Conservation (phyloP, 2,113 vertebrate species). For the Entomyzon cyanotis region DNA sequence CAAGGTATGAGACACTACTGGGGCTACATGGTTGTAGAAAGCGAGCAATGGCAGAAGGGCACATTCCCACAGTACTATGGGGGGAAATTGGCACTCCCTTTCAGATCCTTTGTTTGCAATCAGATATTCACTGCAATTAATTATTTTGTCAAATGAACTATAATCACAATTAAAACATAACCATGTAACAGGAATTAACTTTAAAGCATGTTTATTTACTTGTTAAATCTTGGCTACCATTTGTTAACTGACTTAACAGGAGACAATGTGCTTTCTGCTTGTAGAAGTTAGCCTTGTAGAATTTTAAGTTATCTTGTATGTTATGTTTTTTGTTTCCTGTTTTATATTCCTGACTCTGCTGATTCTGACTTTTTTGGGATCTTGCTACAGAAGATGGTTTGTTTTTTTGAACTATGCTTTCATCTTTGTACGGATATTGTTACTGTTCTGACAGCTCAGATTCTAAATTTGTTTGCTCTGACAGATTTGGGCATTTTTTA, state of each 20-base stretch:
- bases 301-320: slow-evolving; percentile 60
- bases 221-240: slow-evolving; percentile 67
- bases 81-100: slow-evolving; percentile 67
- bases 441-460: slow-evolving; percentile 62
- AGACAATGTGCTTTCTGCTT: slow-evolving; percentile 74
- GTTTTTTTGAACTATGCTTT: slow-evolving; percentile 58
- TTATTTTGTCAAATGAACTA: slow-evolving; percentile 81
- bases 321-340: slow-evolving; percentile 74
- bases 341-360: slow-evolving; percentile 69
- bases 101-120: slow-evolving; percentile 69
- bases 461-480: slow-evolving; percentile 39
- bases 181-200: slow-evolving; percentile 78
- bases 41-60: slow-evolving; percentile 13
- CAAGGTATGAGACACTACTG: slow-evolving; percentile 81
- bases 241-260: slow-evolving; percentile 62
- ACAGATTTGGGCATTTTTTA: slow-evolving; percentile 40
- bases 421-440: slow-evolving; percentile 59
- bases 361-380: slow-evolving; percentile 61
- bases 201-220: slow-evolving; percentile 79
- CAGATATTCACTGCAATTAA: slow-evolving; percentile 74
- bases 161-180: slow-evolving; percentile 79
- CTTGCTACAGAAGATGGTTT: slow-evolving; percentile 59
- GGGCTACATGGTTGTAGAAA: not conserved
- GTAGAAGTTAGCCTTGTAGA: slow-evolving; percentile 75
- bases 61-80: slow-evolving; percentile 12